Base-by-base conservation (phyloP, 2,888 invertebrate genomes). In the Rhabditophanes sp. region DNA sequence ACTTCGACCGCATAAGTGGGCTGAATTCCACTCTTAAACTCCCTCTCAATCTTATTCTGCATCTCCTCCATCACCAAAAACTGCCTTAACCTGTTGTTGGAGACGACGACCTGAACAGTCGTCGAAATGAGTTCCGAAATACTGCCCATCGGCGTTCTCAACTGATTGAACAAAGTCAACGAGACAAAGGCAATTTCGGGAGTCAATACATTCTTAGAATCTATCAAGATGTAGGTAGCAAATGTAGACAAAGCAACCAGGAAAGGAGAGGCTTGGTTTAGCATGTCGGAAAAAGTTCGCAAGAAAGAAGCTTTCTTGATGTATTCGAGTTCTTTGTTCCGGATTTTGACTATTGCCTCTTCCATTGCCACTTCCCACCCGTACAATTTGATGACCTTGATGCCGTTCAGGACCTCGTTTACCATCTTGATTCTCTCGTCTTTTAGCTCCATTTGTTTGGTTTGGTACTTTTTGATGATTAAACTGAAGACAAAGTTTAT, bases 91-190 rank as follows among this genome's bases (percentile, higher is more conserved):
- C 53, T 30, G 12, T 33, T 34, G 28, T 49, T 51, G n/a, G 46
- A 46, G 2, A 50, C 47, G 12, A 44, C 25, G n/a, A 53, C 55
- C 43, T 60, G 60, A 3, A 61, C 61, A 4, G 61, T 60, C 37
- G 56, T 56, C 2, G 58, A 52, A 35, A 61, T 57, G n/a, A 61
- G 39, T 33, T 61, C 61, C 3, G 61, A 80, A 30, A 87, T 78
- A 78, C 88, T 81, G 67, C 82, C 81, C 70, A 93, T 75, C 63
- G 90, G 90, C 68, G 87, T 82, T 68, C 88, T 77, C 63, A 93
- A 77, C 62, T 90, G 84, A 74, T 93, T 90, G 77, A 93, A 87
- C 68, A 90, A 78, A 67, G 90, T 82, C 64, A 93, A 75, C 62
- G 90, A 82, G 62, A 88, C 88, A 73, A 93, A 93, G 65, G 88